A percentile compares a stretch with the other conserved stretches of the same genome.
phyloP scores from a whole-genome alignment of 2,797 vertebrate species.

The Adrianichthys oophorus region DNA sequence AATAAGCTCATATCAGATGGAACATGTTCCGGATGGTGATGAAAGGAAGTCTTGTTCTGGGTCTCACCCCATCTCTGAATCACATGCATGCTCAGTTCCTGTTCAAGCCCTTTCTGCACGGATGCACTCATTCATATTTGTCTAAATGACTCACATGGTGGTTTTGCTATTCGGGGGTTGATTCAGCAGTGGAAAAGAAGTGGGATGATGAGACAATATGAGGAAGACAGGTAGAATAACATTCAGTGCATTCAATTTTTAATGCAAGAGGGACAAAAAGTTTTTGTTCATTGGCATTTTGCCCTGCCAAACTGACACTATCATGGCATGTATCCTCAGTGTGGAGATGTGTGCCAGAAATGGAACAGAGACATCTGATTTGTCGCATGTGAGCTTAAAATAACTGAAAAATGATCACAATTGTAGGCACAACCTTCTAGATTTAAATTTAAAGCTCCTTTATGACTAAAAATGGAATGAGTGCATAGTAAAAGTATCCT shows the following conservation, averaged over 20 bases:
- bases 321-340: too few species aligned
- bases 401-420: too few species aligned
- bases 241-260: constrained; percentile 11
- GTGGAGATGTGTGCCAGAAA: too few species aligned
- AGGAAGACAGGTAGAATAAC: constrained; percentile 11
- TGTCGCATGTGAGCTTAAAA: too few species aligned
- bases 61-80: constrained; percentile 21
- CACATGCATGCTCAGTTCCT: constrained; percentile 7
- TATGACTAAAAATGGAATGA: too few species aligned
- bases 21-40: constrained; percentile 8
- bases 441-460: too few species aligned
- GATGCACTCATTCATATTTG: constrained; percentile 24
- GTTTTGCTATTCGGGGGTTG: constrained; percentile 6
- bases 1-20: constrained; percentile 26
- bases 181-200: constrained; percentile 5
- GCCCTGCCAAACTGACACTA: too few species aligned
- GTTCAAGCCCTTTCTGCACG: constrained; percentile 22
- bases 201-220: not conserved
- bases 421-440: too few species aligned
- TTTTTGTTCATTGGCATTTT: constrained; percentile 28
- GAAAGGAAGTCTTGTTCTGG: constrained; percentile 14
- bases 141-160: constrained; percentile 6
- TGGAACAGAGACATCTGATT: too few species aligned
- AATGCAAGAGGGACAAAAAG: constrained; percentile 16
- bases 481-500: too few species aligned